These are phyloP conservation scores for Bombus waltoni DNA, from an alignment of 1,140 invertebrate species.

Conservation along the genomic window DNA sequence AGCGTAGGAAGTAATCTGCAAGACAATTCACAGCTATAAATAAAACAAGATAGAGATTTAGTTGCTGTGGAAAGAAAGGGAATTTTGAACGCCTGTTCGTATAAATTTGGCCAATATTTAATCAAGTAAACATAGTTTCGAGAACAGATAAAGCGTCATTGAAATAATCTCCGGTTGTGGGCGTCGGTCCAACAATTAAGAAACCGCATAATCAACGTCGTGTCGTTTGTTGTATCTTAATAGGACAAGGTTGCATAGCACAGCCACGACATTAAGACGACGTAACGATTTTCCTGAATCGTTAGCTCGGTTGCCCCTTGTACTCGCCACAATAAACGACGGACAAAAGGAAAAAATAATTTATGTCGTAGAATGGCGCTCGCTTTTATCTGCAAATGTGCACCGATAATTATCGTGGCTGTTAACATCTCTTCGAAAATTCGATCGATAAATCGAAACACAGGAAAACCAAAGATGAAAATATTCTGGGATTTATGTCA, in stretches of 20 bases:
- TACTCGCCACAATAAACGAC: background rate
- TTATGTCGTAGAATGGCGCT: too few species aligned
- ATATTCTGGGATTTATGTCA: background rate
- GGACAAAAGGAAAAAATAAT: too few species aligned
- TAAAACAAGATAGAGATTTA: too few species aligned
- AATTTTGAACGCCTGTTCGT: too few species aligned
- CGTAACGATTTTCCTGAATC: conserved; percentile 28
- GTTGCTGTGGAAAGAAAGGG: too few species aligned
- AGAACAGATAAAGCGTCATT: background rate
- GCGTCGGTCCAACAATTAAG: background rate
- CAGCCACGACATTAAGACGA: background rate
- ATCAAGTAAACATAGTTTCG: background rate
- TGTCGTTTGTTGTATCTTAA: background rate
- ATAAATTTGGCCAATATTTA: background rate
- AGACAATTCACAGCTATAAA: too few species aligned
- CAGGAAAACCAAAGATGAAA: background rate
- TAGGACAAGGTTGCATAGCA: background rate
- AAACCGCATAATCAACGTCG: background rate
- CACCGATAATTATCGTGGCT: background rate
- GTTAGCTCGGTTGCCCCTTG: conserved; percentile 3
- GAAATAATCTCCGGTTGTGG: background rate
- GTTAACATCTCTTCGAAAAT: background rate
- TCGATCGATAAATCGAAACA: background rate
- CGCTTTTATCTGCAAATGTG: background rate
- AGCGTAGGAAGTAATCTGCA: too few species aligned